phyloP scores from a whole-genome alignment of 2,888 invertebrate genomes.

The Nasonovia ribisnigri region DNA sequence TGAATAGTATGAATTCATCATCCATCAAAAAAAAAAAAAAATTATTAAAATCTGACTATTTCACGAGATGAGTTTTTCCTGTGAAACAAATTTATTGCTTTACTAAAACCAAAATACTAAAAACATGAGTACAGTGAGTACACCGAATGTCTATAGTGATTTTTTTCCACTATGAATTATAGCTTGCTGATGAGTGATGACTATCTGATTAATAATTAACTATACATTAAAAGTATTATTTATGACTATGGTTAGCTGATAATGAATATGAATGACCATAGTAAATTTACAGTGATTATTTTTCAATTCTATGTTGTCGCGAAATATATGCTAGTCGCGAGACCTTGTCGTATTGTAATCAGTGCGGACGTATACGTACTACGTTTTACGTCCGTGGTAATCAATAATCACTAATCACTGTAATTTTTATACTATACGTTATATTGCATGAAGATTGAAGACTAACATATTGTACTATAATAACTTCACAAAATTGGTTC shows the following conservation, averaged over 20 bases:
- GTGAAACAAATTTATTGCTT: neutral
- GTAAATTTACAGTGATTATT: neutral
- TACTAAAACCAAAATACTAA: neutral
- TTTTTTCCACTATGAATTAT: neutral
- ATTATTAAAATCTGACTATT: neutral
- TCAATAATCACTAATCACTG: neutral
- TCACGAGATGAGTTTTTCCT: neutral
- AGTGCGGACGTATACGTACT: neutral
- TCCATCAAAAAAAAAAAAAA: neutral
- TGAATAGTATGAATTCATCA: too few relatives aligned
- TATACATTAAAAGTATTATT: neutral
- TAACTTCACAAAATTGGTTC: too few relatives aligned
- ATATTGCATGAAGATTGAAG: too few relatives aligned
- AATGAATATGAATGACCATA: neutral
- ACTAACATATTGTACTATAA: too few relatives aligned
- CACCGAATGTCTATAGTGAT: neutral
- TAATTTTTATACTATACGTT: too few relatives aligned
- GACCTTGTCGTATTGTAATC: neutral
- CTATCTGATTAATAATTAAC: neutral
- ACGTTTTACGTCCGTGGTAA: too few relatives aligned
- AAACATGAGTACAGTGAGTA: neutral
- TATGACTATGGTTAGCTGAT: neutral
- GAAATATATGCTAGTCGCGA: neutral
- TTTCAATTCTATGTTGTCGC: neutral
- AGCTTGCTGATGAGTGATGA: neutral